Evolutionary conservation across 1,140 invertebrate genomes (phyloP).

Genomic region (Oncopeltus fasciatus): DNA sequence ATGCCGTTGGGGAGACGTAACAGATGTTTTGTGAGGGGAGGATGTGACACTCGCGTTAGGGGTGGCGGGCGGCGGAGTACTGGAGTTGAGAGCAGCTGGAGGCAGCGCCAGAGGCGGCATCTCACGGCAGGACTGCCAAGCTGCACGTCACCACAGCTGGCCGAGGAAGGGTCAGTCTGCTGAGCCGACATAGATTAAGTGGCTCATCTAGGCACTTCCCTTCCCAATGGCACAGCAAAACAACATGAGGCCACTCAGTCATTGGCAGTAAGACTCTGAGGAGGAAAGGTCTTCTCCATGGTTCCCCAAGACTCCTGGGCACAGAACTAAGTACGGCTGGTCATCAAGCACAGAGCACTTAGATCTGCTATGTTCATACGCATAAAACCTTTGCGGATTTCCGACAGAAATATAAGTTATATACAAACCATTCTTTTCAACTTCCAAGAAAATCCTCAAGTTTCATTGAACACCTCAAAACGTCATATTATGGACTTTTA

Average conservation of each 20-base stretch:
- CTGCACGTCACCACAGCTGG: background rate
- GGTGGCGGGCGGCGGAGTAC: background rate
- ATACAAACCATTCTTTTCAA: too few relatives aligned
- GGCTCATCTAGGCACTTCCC: background rate
- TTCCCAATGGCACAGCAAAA: background rate
- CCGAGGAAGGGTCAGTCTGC: background rate
- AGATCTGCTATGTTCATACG: too few relatives aligned
- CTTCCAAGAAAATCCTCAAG: too few relatives aligned
- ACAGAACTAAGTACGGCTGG: too few relatives aligned
- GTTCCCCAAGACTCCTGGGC: too few relatives aligned
- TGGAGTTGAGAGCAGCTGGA: background rate
- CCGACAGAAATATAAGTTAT: too few relatives aligned
- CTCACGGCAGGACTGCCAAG: background rate
- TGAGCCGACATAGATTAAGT: background rate
- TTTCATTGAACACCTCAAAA: too few relatives aligned
- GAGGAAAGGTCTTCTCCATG: background rate
- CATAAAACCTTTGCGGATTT: too few relatives aligned
- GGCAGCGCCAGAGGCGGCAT: background rate
- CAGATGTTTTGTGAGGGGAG: background rate
- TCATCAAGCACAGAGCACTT: too few relatives aligned
- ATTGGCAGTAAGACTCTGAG: background rate
- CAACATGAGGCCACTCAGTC: background rate
- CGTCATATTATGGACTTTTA: too few relatives aligned
- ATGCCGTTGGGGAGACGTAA: background rate
- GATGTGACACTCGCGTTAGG: background rate